These are phyloP conservation scores for Cephus runcator DNA, from an alignment of 2,888 invertebrate species.

Conservation along the genomic window DNA sequence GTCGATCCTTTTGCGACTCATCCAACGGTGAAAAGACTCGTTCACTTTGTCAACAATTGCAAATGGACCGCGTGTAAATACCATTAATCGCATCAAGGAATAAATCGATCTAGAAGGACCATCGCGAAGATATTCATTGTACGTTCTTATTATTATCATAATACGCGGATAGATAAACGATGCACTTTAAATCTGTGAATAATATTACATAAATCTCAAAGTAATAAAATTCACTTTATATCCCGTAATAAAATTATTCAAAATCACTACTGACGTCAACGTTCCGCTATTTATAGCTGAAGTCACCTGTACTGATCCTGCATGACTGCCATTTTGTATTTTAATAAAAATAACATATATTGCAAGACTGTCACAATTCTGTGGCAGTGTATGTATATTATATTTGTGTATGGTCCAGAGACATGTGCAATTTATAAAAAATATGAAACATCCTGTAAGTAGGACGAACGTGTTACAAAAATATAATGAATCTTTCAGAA, in stretches of 20 bases:
- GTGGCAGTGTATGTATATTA: neutral
- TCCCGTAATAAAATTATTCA: neutral
- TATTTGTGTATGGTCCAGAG: neutral
- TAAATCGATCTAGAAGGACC: neutral
- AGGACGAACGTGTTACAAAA: slow-evolving; percentile 52
- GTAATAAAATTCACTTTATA: neutral
- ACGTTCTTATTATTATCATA: neutral
- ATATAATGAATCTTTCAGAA: slow-evolving; percentile 63
- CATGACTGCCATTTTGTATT: neutral
- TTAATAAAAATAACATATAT: neutral
- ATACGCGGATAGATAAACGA: neutral
- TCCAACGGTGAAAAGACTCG: slow-evolving; percentile 43
- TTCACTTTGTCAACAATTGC: slow-evolving; percentile 49
- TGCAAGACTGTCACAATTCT: neutral
- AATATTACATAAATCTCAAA: neutral
- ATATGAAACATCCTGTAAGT: neutral
- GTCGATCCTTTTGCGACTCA: slow-evolving; percentile 37
- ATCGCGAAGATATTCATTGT: neutral
- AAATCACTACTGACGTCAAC: neutral
- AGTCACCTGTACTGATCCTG: neutral
- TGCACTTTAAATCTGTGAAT: neutral
- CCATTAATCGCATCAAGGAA: slow-evolving; percentile 13
- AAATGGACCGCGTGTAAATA: slow-evolving; percentile 54
- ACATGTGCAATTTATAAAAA: neutral
- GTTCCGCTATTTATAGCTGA: neutral